Base-by-base conservation (phyloP, 1,140 invertebrate species). In the Ylistrum balloti region DNA sequence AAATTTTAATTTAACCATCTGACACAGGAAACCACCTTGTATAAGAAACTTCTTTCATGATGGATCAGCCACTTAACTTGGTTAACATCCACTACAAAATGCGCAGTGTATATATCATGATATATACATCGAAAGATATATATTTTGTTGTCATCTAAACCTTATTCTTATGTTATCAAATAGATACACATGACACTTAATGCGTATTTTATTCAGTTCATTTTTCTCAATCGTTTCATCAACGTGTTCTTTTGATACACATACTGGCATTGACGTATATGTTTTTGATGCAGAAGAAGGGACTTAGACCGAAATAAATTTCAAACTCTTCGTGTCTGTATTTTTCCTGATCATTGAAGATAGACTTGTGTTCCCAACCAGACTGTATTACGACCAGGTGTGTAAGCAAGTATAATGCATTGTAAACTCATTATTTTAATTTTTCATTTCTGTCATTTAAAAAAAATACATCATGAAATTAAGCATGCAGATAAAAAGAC, bases 401-500 rank as follows among this genome's bases (percentile, higher is more conserved):
- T 74, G 56, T 74, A 5, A n/a, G n/a, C n/a, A n/a, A 28, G 5
- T 74, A 28, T 74, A 74, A n/a, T 74, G n/a, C 56, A 74, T 74
- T 74, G 56, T 74, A 74, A 74, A 74, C 56, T 74, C 56, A 28
- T 28, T 74, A 74, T 74, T 74, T 74, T 28, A 74, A 28, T n/a
- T 28, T 74, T 74, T 74, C 56, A 74, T 74, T 74, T 74, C 56
- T 74, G 56, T 74, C 56, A 74, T 74, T 74, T 74, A 74, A 74
- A 74, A 74, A 74, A 28, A 74, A 74, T 74, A 74, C 56, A 74
- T 74, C 56, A 74, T 3, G 22, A 74, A 74, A 74, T 74, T 74
- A 74, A 74, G 56, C 56, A 74, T 74, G 56, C 56, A 74, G 56
- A 74, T n/a, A n/a, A 74, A 74, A 74, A 74, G 56, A 74, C 56